phyloP scores from a whole-genome alignment of 92 coral and sea anemone genomes.

The Epizoanthus rinbou region DNA sequence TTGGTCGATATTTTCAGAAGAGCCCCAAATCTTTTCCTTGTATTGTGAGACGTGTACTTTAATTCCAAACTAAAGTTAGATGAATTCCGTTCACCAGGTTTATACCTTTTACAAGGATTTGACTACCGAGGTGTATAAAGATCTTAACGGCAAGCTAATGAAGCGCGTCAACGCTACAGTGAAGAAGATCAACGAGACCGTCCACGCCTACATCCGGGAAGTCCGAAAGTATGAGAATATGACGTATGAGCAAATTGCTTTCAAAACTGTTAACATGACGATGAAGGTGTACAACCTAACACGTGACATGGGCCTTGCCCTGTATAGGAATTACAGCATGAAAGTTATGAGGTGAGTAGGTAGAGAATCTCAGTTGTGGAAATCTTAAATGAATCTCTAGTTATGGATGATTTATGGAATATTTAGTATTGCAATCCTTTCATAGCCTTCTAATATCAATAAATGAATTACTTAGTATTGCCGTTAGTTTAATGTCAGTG shows the following conservation, averaged over 20 bases:
- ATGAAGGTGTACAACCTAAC: constrained; percentile 59
- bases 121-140: constrained; percentile 55
- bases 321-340: constrained; percentile 76
- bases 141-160: constrained; percentile 49
- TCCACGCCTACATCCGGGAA: constrained; percentile 56
- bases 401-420: too few species aligned
- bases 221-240: constrained; percentile 74
- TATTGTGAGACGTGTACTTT: too few species aligned
- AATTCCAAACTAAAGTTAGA: too few species aligned
- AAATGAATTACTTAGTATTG: too few species aligned
- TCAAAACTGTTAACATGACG: constrained; percentile 58
- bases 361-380: background rate
- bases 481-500: too few species aligned
- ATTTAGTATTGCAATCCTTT: too few species aligned
- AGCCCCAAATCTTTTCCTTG: too few species aligned
- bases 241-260: constrained; percentile 75
- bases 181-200: constrained; percentile 47
- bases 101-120: constrained; percentile 70
- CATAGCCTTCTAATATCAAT: too few species aligned
- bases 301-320: constrained; percentile 62
- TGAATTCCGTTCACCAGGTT: constrained; percentile 9
- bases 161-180: constrained; percentile 38
- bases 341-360: constrained; percentile 44
- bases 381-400: too few species aligned
- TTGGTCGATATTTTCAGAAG: too few species aligned